Evolutionary conservation across 2,888 invertebrate genomes (phyloP).

Genomic region (Pseudeuparius sepicola): DNA sequence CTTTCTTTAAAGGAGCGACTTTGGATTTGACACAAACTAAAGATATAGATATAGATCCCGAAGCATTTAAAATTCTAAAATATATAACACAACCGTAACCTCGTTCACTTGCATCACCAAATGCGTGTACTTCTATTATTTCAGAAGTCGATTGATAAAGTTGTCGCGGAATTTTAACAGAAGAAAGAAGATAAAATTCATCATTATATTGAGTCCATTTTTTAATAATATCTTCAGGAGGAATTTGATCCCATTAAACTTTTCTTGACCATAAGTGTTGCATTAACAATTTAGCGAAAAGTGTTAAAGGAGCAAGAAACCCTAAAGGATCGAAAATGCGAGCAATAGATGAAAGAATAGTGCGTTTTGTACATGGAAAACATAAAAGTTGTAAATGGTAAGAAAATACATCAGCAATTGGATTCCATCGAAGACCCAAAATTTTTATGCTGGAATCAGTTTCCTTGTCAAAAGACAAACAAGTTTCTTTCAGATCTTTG

Average conservation of each 20-base stretch:
- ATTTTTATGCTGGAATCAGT: no score
- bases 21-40: neutral
- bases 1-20: slow-evolving; percentile 1
- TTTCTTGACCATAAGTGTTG: slow-evolving; percentile 5
- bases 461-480: no score
- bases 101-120: neutral
- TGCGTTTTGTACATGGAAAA: neutral
- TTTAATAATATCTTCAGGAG: neutral
- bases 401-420: no score
- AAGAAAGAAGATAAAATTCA: neutral
- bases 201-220: neutral
- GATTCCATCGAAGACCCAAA: no score
- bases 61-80: no score
- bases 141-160: no score
- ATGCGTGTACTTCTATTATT: slow-evolving; percentile 1
- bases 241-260: slow-evolving; percentile 4
- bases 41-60: no score
- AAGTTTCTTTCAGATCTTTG: no score
- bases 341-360: slow-evolving; percentile 5
- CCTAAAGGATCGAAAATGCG: slow-evolving; percentile 15
- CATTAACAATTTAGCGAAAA: slow-evolving; percentile 12
- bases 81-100: neutral
- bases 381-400: no score
- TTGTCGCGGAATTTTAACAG: neutral
- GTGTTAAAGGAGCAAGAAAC: slow-evolving; percentile 11